A percentile compares a stretch with the other conserved stretches of the same genome.
These are phyloP conservation scores for Otocyon megalotis DNA, from an alignment of 2,113 vertebrate genomes.

Conservation along the genomic window DNA sequence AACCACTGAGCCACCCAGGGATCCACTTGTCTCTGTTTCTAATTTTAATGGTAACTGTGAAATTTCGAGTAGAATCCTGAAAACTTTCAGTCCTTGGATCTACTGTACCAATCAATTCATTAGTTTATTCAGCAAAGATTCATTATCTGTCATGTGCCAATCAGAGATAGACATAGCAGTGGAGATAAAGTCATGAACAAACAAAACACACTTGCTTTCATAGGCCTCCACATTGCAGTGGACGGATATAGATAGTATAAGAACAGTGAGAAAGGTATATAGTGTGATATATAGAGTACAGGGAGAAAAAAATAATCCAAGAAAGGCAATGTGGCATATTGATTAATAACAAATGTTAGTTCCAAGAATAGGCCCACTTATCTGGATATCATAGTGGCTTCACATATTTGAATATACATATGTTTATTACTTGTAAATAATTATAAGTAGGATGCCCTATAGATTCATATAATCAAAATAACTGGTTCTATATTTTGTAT, in stretches of 20 bases:
- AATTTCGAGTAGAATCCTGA: background rate
- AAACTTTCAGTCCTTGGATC: background rate
- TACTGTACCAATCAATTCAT: background rate
- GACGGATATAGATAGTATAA: background rate
- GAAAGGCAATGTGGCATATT: background rate
- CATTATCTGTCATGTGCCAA: background rate
- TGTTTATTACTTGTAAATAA: constrained; percentile 1
- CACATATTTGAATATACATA: background rate
- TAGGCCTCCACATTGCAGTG: background rate
- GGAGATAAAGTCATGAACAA: background rate
- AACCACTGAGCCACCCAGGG: too few species aligned
- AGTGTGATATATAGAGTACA: background rate
- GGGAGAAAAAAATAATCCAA: background rate
- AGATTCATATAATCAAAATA: background rate
- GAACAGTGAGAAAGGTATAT: background rate
- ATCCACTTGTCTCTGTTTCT: background rate
- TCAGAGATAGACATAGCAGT: background rate
- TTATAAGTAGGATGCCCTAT: constrained; percentile 35
- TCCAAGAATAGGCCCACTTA: background rate
- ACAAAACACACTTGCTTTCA: background rate
- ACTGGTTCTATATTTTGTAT: background rate
- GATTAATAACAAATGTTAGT: background rate
- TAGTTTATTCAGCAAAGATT: background rate
- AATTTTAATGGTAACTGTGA: background rate
- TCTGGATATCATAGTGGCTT: background rate